Evolutionary conservation across 2,113 vertebrate species (phyloP).

Genomic region (Misgurnus anguillicaudatus): DNA sequence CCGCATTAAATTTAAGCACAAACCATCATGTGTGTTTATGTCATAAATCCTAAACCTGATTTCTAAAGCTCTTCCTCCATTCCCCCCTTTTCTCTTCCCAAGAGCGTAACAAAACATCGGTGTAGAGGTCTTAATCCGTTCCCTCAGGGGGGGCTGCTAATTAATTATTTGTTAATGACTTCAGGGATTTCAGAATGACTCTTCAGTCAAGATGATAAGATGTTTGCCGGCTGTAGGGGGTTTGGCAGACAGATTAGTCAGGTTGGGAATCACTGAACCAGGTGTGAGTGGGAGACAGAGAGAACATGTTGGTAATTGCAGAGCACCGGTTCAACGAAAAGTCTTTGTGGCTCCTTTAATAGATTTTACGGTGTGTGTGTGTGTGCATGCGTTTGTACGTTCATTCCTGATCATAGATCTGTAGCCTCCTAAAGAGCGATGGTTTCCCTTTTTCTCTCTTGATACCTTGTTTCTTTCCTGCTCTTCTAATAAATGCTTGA

Average conservation of each 20-base stretch:
- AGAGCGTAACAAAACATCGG: conserved; percentile 23
- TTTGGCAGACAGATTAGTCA: conserved; percentile 34
- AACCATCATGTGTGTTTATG: background rate
- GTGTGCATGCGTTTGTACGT: background rate
- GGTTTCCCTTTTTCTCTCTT: conserved; percentile 7
- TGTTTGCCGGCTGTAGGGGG: conserved; percentile 23
- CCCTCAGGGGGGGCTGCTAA: conserved; percentile 43
- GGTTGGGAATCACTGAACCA: conserved; percentile 33
- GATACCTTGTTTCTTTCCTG: conserved; percentile 18
- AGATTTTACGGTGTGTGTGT: background rate
- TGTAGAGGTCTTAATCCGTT: conserved; percentile 32
- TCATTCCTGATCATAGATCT: conserved; percentile 29
- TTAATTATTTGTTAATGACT: conserved; percentile 57
- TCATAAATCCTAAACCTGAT: background rate
- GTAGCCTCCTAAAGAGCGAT: conserved; percentile 23
- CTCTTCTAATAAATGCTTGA: conserved; percentile 44
- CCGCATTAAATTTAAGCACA: background rate
- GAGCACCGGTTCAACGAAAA: conserved; percentile 11
- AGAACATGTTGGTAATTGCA: conserved; percentile 22
- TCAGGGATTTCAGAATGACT: conserved; percentile 42
- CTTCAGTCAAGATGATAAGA: conserved; percentile 27
- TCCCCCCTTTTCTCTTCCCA: conserved; percentile 15
- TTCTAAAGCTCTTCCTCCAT: conserved; percentile 36
- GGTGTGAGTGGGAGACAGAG: conserved; percentile 14
- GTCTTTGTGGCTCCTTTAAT: conserved; percentile 18